Conservation (phyloP, 2,113 vertebrate species). For the Actenoides hombroni region DNA sequence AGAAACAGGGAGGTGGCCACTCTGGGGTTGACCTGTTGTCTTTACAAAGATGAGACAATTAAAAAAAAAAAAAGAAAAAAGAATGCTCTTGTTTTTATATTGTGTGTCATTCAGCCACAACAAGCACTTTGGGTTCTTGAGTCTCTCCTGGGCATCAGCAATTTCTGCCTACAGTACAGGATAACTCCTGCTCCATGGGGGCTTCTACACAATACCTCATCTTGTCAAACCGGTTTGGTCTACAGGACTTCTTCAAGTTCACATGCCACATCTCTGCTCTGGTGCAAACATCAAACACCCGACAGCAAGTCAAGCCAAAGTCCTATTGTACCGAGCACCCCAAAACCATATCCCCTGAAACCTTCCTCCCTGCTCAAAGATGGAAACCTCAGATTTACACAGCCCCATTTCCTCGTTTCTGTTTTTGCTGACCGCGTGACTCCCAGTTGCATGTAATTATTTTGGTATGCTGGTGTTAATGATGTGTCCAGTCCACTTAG, state of each 20-base stretch:
- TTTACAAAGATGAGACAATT: not conserved
- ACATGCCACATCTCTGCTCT: not conserved
- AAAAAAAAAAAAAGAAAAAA: not conserved
- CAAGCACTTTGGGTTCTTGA: not conserved
- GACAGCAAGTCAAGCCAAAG: fast-evolving
- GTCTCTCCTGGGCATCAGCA: not conserved
- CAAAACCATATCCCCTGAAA: not conserved
- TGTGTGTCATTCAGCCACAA: not conserved
- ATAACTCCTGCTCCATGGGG: not conserved
- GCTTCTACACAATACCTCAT: not conserved
- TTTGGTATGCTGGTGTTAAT: conserved; percentile 39
- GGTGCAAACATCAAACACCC: not conserved
- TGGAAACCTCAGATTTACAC: not conserved
- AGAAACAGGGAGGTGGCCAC: fast-evolving
- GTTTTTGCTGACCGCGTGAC: conserved; percentile 26
- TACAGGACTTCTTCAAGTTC: not conserved
- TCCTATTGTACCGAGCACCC: not conserved
- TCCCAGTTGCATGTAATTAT: conserved; percentile 11
- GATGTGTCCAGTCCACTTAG: conserved; percentile 42
- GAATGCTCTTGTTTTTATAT: not conserved
- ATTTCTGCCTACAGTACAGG: not conserved
- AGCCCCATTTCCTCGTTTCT: not conserved
- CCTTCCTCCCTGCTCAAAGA: not conserved
- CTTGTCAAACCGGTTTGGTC: fast-evolving
- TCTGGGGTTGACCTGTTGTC: not conserved